phyloP scores from a whole-genome alignment of 2,797 vertebrate species.

The Zalophus californianus region DNA sequence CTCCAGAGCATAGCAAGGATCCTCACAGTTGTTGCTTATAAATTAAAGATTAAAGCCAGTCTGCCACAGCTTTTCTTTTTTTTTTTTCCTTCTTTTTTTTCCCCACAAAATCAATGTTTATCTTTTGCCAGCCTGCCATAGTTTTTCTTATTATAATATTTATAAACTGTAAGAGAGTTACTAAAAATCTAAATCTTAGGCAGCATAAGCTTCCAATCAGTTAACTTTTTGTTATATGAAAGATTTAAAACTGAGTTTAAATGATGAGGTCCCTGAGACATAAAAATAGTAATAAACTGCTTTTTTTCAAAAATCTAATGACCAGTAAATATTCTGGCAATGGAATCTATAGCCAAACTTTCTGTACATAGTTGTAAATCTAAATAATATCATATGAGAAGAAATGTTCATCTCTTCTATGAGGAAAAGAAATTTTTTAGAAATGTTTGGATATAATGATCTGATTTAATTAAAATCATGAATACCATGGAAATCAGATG shows the following conservation, averaged over 20 bases:
- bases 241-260: constrained; percentile 2
- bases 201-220: not conserved
- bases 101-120: too few relatives aligned
- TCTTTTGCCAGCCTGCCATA: not conserved
- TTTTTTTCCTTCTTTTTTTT: too few relatives aligned
- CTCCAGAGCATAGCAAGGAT: not conserved
- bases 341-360: not conserved
- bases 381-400: constrained; percentile 17
- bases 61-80: not conserved
- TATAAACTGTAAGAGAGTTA: not conserved
- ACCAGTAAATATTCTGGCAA: not conserved
- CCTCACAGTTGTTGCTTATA: not conserved
- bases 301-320: not conserved
- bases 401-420: not conserved
- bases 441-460: constrained; percentile 18
- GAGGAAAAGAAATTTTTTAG: constrained; percentile 17
- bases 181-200: constrained; percentile 11
- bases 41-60: constrained; percentile 17
- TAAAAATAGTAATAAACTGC: constrained; percentile 31
- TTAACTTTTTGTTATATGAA: not conserved
- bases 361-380: not conserved
- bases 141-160: not conserved
- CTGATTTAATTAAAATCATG: not conserved
- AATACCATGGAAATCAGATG: not conserved
- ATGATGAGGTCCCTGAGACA: not conserved